Base-by-base conservation (phyloP, 2,888 invertebrate genomes). In the Drosophila infuscata region DNA sequence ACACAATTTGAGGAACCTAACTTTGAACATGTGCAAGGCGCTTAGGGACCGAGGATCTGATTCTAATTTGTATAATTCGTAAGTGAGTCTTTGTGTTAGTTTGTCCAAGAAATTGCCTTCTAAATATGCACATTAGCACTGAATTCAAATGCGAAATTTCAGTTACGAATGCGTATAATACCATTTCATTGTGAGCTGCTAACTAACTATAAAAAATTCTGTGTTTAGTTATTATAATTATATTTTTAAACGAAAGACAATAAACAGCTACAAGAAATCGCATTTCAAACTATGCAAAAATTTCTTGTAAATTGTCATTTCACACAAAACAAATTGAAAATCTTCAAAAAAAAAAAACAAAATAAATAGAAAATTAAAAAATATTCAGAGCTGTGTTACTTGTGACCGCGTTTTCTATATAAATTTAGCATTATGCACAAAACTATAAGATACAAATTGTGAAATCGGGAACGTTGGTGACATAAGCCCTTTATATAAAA, bases 301-400 rank as follows among this genome's bases (percentile, higher is more conserved):
- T 61, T 67, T 72, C 83, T 67, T 69, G 73, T 61, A 70, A 78
- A 84, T 84, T 89, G 84, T 84, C 84, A 71, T 87, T 84, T 81
- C 84, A 84, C 68, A 56, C 48, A 60, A 51, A 46, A 48, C 20
- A 65, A 51, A 32, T 15, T 12, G 25, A 35, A 61, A 38, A 33
- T 49, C 33, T 29, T 32, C 4, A 7, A 25, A 49, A 60, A 53
- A 7, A 7, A 25, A 49, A 60, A 53, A 54, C 32, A 25, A 25
- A 64, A 49, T 53, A 43, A 20, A 69, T 33, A 53, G 9, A 71
- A 64, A 54, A 35, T 36, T 32, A 68, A 41, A 46, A 46, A 32
- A 68, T 79, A 75, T 76, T 76, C 77, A 90, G 90, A 82, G 89
- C 85, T 85, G 85, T 85, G 85, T 85, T 85, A 85, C 38, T 67